Evolutionary conservation across 2,888 invertebrate species (phyloP).

Genomic region (Polydrusus tereticollis): DNA sequence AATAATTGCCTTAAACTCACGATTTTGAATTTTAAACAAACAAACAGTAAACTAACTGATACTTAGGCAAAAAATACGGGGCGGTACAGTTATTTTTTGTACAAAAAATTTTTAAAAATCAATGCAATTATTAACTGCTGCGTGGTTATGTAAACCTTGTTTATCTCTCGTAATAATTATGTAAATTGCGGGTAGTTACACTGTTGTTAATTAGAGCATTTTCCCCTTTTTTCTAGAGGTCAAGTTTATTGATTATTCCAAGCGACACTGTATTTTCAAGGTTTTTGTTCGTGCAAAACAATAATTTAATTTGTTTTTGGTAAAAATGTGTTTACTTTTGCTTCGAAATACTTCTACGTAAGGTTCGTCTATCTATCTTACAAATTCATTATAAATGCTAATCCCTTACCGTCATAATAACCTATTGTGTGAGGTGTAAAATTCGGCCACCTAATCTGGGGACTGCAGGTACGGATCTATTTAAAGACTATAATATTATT

Average conservation of each 20-base stretch:
- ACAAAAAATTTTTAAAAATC: constrained; percentile 14
- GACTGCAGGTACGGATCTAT: no score
- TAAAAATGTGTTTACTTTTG: neutral
- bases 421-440: no score
- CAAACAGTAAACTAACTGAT: constrained; percentile 20
- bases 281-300: neutral
- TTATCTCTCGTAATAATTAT: constrained; percentile 28
- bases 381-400: no score
- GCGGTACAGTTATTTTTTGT: constrained; percentile 20
- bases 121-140: constrained; percentile 1
- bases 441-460: no score
- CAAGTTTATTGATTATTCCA: constrained; percentile 32
- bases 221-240: constrained; percentile 34
- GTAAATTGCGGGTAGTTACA: constrained; percentile 16
- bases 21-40: constrained; percentile 28
- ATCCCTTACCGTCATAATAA: no score
- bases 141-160: constrained; percentile 18
- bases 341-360: neutral
- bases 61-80: constrained; percentile 9
- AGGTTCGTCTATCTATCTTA: no score
- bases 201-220: constrained; percentile 23
- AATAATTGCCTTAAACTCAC: constrained; percentile 22
- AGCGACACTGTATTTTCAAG: neutral
- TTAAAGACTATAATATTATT: no score
- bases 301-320: neutral